phyloP scores from a whole-genome alignment of 2,888 invertebrate genomes.

The Conus canariensis region DNA sequence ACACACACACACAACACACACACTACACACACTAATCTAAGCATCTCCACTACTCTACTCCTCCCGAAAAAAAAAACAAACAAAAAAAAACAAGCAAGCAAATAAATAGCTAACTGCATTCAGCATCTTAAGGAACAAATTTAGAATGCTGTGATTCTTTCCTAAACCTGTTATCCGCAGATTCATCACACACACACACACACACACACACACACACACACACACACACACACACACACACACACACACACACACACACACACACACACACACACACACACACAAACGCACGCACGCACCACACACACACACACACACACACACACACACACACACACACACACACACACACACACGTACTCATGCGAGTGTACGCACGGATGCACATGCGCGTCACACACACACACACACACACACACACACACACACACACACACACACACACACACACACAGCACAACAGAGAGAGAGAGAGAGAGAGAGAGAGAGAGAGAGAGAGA shows the following conservation, averaged over 20 bases:
- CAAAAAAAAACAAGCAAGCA: too few relatives aligned
- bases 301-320: not conserved
- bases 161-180: too few relatives aligned
- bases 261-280: not conserved
- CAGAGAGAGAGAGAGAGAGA: not conserved
- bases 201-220: too few relatives aligned
- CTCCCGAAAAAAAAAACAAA: too few relatives aligned
- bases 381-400: too few relatives aligned
- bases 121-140: too few relatives aligned
- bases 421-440: not conserved
- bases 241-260: constrained; percentile 6
- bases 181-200: too few relatives aligned
- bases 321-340: not conserved
- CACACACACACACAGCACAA: not conserved
- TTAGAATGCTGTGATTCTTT: too few relatives aligned
- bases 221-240: not conserved
- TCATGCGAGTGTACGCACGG: not conserved
- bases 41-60: too few relatives aligned
- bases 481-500: not conserved
- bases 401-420: constrained; percentile 10
- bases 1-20: too few relatives aligned
- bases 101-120: too few relatives aligned
- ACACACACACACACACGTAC: not conserved
- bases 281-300: not conserved
- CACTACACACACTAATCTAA: too few relatives aligned